Evolutionary conservation across 2,113 vertebrate genomes (phyloP), one percentile per base, ranked within the genome.

Genomic region (Cygnus buccinator): DNA sequence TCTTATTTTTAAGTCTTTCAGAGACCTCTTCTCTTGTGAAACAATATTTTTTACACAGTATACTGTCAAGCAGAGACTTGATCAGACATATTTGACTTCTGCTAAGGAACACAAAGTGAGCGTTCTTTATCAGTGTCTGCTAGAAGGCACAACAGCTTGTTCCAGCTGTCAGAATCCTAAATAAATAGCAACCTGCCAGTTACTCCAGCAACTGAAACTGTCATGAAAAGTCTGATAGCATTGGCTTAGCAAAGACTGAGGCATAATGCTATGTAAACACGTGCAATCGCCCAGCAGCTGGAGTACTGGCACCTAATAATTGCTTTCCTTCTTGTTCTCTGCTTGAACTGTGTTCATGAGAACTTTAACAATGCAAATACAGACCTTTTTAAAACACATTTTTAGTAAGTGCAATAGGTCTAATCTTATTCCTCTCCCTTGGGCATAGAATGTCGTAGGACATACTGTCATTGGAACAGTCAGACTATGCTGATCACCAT

Each of bases 101-200:
- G 37, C 63, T 71, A 1, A 35, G 22, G 37, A 87, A 28, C 9
- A 29, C 35, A 33, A 74, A 84, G 76, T 59, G 33, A 12, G 16
- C 2, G 10, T 25, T 83, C 54, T 88, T 89, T 48, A 59, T 52
- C 86, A 9, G 22, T 90, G 46, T 72, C 72, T 68, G 48, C 59
- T 28, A 67, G 31, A 37, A 93, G 48, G 59, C 55, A 83, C 31
- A 84, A 66, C 35, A 93, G n/a, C 65, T 87, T 68, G 11, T 78
- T 90, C 33, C 43, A 93, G 41, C 80, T 95, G 66, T 84, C 48
- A 66, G 65, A 87, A 87, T 80, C 74, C 67, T 76, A 73, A 96
- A 87, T n/a, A 79, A 95, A 63, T 50, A 71, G 19, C 76, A 95
- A 61, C 13, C 20, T 29, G 58, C 72, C n/a, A 63, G 44, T 84